Percentiles rank a stretch among this genome's conserved stretches.
These are phyloP conservation scores for Cyprinodon diabolis DNA, from an alignment of 2,797 vertebrate genomes.

Conservation along the genomic window DNA sequence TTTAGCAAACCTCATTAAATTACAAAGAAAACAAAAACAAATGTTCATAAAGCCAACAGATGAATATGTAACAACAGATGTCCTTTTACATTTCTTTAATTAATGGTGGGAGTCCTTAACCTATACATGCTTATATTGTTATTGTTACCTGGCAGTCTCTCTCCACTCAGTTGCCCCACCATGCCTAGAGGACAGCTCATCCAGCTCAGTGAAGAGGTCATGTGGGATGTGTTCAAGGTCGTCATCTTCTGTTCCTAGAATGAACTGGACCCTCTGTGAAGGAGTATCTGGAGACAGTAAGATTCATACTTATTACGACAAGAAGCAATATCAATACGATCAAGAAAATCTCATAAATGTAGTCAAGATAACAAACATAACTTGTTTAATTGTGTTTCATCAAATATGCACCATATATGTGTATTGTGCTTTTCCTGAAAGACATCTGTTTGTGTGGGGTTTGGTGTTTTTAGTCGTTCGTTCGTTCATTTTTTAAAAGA, in stretches of 20 bases:
- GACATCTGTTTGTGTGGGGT: too few species aligned
- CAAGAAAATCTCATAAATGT: background rate
- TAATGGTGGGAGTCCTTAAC: background rate
- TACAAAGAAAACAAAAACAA: background rate
- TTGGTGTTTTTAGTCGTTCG: too few species aligned
- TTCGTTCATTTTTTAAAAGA: too few species aligned
- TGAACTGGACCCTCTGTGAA: constrained; percentile 96
- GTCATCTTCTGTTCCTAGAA: constrained; percentile 95
- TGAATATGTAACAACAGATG: background rate
- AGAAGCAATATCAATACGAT: background rate
- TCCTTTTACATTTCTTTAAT: background rate
- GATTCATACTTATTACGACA: background rate
- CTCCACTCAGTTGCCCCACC: constrained; percentile 94
- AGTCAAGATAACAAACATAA: background rate
- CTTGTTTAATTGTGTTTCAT: background rate
- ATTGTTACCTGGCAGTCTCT: constrained; percentile 90
- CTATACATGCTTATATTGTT: background rate
- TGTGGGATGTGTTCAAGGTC: constrained; percentile 97
- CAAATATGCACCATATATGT: background rate
- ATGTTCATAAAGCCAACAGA: background rate
- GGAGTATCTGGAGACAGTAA: constrained; percentile 87
- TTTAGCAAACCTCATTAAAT: background rate
- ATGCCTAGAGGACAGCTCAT: constrained; percentile 92
- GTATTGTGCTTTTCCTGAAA: too few species aligned
- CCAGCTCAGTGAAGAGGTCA: constrained; percentile 97